Conservation (phyloP, 2,797 vertebrate genomes). For the Myoxocephalus aenaeus region DNA sequence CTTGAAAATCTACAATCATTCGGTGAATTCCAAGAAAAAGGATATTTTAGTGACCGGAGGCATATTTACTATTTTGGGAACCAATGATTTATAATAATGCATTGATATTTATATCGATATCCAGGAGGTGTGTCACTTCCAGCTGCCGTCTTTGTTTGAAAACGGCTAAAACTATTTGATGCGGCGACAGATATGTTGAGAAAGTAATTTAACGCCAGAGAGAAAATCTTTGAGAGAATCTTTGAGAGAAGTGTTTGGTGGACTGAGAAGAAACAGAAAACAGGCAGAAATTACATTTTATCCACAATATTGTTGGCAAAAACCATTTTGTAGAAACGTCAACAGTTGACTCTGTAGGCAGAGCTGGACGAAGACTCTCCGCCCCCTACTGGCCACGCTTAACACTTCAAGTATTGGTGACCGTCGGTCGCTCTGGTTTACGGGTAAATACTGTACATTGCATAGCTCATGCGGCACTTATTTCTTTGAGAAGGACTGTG, state of each 20-base stretch:
- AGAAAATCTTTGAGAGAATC: not conserved
- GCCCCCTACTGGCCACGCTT: constrained; percentile 34
- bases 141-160: too few relatives aligned
- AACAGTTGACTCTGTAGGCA: too few relatives aligned
- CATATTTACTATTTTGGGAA: not conserved
- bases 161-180: too few relatives aligned
- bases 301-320: not conserved
- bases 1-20: not conserved
- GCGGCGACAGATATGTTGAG: too few relatives aligned
- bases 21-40: not conserved
- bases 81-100: not conserved
- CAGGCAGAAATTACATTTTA: not conserved
- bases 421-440: constrained; percentile 86
- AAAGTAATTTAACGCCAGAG: not conserved
- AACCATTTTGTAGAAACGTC: not conserved
- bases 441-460: constrained; percentile 92
- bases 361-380: too few relatives aligned
- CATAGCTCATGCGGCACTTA: constrained; percentile 96
- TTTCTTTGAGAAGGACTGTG: constrained; percentile 78
- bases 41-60: not conserved
- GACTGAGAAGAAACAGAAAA: not conserved
- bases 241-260: too few relatives aligned
- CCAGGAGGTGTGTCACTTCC: not conserved
- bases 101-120: not conserved
- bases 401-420: constrained; percentile 95